Conservation (phyloP, 2,113 vertebrate genomes). For the Orcinus orca region DNA sequence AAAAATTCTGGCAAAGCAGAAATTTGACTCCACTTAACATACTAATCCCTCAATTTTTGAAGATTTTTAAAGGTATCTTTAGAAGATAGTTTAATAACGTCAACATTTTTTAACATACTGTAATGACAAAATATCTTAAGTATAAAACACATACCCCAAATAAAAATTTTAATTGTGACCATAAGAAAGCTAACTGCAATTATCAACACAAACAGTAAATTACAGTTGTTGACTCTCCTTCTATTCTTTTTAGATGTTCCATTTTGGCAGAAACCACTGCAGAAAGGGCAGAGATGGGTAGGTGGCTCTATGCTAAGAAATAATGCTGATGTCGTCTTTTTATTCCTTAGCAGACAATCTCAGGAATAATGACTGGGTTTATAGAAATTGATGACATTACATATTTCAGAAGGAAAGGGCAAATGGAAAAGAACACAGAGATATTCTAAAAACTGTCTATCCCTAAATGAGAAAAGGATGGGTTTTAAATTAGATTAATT, state of each 20-base stretch:
- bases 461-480: background rate
- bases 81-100: background rate
- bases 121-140: background rate
- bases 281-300: background rate
- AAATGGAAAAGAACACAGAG: background rate
- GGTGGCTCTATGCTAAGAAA: background rate
- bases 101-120: background rate
- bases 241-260: background rate
- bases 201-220: background rate
- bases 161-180: background rate
- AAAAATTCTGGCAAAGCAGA: background rate
- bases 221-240: background rate
- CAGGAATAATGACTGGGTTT: background rate
- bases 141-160: background rate
- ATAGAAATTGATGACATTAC: background rate
- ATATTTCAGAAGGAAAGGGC: background rate
- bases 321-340: background rate
- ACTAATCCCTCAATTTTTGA: background rate
- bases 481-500: background rate
- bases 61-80: constrained; percentile 27
- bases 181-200: background rate
- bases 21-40: background rate
- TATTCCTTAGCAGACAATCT: background rate
- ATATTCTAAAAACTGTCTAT: background rate
- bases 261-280: background rate